Evolutionary conservation across 2,797 vertebrate species (phyloP).

Genomic region (Eupleurogrammus muticus): DNA sequence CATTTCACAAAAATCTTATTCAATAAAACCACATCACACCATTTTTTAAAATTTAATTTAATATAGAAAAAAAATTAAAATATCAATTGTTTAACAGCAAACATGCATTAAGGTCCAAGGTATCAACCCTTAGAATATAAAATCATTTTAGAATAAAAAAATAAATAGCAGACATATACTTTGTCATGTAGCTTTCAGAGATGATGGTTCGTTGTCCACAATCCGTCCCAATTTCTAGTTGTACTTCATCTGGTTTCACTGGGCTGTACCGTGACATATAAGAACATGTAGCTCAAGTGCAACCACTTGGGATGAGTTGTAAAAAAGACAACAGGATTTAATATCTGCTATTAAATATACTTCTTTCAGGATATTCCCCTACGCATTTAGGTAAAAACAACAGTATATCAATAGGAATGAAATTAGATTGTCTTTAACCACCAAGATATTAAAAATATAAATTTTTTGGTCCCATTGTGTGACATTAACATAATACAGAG

Average conservation of each 20-base stretch:
- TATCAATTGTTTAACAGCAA: conserved; percentile 18
- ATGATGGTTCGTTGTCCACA: conserved; percentile 11
- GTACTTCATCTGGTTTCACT: conserved; percentile 16
- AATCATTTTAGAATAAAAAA: conserved; percentile 59
- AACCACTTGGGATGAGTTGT: not conserved
- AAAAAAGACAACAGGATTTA: not conserved
- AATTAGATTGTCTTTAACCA: not conserved
- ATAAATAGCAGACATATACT: conserved; percentile 61
- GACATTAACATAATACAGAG: conserved; percentile 1
- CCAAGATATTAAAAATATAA: not conserved
- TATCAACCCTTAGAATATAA: conserved; percentile 37
- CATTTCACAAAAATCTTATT: not conserved
- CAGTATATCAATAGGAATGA: not conserved
- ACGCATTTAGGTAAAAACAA: not conserved
- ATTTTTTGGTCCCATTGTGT: conserved; percentile 4
- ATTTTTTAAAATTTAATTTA: conserved; percentile 44
- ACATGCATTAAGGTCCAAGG: conserved; percentile 39
- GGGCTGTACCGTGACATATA: conserved; percentile 43
- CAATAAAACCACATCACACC: conserved; percentile 13
- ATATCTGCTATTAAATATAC: conserved; percentile 7
- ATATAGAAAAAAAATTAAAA: conserved; percentile 33
- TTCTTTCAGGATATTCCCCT: not conserved
- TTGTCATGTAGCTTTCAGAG: conserved; percentile 32
- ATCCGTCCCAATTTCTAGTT: not conserved
- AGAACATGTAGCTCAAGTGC: conserved; percentile 1